Conservation (phyloP, 2,888 invertebrate genomes). For the Parnassius glacialis region DNA sequence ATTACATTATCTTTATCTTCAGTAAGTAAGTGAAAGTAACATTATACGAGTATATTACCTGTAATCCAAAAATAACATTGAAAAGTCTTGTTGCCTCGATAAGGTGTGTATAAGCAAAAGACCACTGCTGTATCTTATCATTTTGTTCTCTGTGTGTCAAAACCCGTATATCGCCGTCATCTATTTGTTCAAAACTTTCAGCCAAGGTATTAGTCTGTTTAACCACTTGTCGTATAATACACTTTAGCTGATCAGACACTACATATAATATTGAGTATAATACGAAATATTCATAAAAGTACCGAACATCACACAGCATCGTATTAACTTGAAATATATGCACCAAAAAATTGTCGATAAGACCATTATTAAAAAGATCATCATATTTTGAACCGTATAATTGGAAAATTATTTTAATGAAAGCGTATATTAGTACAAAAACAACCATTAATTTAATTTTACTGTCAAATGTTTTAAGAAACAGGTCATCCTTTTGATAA, state of each 20-base stretch:
- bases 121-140: constrained; percentile 12
- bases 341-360: neutral
- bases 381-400: neutral
- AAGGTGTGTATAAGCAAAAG: constrained; percentile 11
- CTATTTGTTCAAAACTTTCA: neutral
- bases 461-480: constrained; percentile 5
- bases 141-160: neutral
- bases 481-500: constrained; percentile 4
- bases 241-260: constrained; percentile 16
- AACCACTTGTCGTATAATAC: constrained; percentile 4
- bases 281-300: constrained; percentile 10
- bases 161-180: neutral
- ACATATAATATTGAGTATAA: constrained; percentile 2
- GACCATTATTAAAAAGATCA: neutral
- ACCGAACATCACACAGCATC: constrained; percentile 1
- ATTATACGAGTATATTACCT: constrained; percentile 10
- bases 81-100: constrained; percentile 10
- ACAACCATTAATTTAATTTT: neutral
- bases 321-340: constrained; percentile 1
- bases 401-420: neutral
- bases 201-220: neutral
- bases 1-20: no score
- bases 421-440: neutral
- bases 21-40: no score
- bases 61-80: constrained; percentile 18